phyloP scores from a whole-genome alignment of 2,888 invertebrate species.

The Drosophila diplacantha region DNA sequence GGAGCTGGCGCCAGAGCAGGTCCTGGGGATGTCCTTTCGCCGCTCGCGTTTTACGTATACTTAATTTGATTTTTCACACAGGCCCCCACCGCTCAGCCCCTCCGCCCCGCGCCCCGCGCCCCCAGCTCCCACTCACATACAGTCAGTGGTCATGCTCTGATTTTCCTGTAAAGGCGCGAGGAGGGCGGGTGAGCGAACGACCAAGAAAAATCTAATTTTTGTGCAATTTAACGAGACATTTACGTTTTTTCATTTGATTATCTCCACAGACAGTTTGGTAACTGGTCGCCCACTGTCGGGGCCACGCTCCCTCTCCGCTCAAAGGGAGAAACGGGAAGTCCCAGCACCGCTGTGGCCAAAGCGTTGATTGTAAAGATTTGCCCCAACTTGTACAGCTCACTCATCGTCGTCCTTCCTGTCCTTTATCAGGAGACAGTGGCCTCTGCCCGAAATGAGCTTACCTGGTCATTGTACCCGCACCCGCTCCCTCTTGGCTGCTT shows the following conservation, averaged over 20 bases:
- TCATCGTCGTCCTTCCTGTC: neutral
- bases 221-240: conserved; percentile 76
- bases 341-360: conserved; percentile 13
- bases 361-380: conserved; percentile 64
- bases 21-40: conserved; percentile 39
- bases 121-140: conserved; percentile 19
- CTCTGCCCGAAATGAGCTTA: conserved; percentile 40
- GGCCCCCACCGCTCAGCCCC: too few species aligned
- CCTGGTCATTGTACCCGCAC: conserved; percentile 49
- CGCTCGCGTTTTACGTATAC: conserved; percentile 69
- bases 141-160: conserved; percentile 69
- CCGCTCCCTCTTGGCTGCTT: conserved; percentile 1
- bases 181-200: conserved; percentile 24
- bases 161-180: conserved; percentile 47
- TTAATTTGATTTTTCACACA: conserved; percentile 71
- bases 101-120: conserved; percentile 3
- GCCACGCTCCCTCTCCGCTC: conserved; percentile 20
- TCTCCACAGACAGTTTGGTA: conserved; percentile 70
- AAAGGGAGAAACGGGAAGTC: conserved; percentile 25
- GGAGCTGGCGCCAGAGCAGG: conserved; percentile 9
- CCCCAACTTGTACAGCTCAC: conserved; percentile 40
- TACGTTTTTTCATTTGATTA: conserved; percentile 76
- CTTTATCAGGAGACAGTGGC: neutral
- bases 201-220: conserved; percentile 74
- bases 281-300: conserved; percentile 36